Evolutionary conservation across 2,797 vertebrate genomes (phyloP).

Genomic region (Etheostoma nigrum): DNA sequence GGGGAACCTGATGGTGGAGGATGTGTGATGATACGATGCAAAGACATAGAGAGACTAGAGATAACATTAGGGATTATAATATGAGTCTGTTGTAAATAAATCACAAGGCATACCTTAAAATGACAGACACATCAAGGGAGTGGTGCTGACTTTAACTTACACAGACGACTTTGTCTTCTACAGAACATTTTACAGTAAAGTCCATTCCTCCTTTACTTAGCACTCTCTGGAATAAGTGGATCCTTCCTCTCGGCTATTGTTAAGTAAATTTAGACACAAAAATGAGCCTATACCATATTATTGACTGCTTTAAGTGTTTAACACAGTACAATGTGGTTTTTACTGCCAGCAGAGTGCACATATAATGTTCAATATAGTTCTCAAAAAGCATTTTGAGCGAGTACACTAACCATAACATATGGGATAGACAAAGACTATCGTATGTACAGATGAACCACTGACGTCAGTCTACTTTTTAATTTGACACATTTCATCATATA

Average conservation of each 20-base stretch:
- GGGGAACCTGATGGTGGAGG: not conserved
- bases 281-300: constrained; percentile 9
- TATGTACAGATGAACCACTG: not conserved
- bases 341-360: constrained; percentile 8
- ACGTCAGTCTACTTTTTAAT: not conserved
- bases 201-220: constrained; percentile 5
- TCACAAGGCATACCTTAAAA: not conserved
- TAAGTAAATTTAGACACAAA: constrained; percentile 24
- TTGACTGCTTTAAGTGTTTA: constrained; percentile 31
- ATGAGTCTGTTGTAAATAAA: not conserved
- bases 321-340: constrained; percentile 17
- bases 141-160: not conserved
- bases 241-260: constrained; percentile 23
- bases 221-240: not conserved
- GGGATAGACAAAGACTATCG: constrained; percentile 8
- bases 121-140: not conserved
- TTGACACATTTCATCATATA: constrained; percentile 3
- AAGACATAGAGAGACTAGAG: not conserved
- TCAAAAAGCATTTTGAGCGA: constrained; percentile 24
- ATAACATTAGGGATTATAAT: not conserved
- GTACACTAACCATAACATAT: constrained; percentile 20
- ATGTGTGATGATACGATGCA: not conserved
- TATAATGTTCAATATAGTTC: constrained; percentile 27
- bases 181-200: constrained; percentile 4
- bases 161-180: not conserved